Percentiles rank a stretch among this genome's conserved stretches.
phyloP scores from a whole-genome alignment of 1,140 invertebrate species.

The Drosophila pachea region DNA sequence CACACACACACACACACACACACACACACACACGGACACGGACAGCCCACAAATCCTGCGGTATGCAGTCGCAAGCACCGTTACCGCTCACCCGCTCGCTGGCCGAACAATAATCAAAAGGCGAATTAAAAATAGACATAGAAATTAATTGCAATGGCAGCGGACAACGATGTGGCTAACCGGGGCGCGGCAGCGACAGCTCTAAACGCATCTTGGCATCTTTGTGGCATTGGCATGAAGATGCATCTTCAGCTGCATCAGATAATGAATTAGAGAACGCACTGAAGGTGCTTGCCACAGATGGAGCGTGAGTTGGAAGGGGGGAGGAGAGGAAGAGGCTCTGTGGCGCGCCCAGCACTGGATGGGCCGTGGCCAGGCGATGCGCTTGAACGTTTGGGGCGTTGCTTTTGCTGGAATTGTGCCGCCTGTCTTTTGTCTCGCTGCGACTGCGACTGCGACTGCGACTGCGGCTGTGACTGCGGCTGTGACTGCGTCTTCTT shows the following conservation, averaged over 20 bases:
- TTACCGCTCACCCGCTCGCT: conserved; percentile 19
- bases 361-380: conserved; percentile 3
- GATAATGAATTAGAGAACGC: conserved; percentile 59
- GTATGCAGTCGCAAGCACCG: conserved; percentile 21
- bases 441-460: background rate
- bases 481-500: conserved; percentile 17
- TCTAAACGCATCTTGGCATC: conserved; percentile 41
- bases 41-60: background rate
- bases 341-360: conserved; percentile 32
- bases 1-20: background rate
- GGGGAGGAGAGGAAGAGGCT: conserved; percentile 8
- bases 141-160: conserved; percentile 68
- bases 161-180: conserved; percentile 3
- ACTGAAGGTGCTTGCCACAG: background rate
- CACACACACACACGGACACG: background rate
- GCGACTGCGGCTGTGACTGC: conserved; percentile 9
- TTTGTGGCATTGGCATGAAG: conserved; percentile 42
- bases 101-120: conserved; percentile 48
- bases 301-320: conserved; percentile 2
- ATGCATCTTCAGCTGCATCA: conserved; percentile 52
- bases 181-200: conserved; percentile 36
- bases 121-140: conserved; percentile 66
- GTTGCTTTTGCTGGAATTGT: conserved; percentile 37
- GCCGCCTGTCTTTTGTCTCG: conserved; percentile 39
- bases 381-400: conserved; percentile 28